phyloP scores from a whole-genome alignment of 2,113 vertebrate species.

The Struthio camelus region DNA sequence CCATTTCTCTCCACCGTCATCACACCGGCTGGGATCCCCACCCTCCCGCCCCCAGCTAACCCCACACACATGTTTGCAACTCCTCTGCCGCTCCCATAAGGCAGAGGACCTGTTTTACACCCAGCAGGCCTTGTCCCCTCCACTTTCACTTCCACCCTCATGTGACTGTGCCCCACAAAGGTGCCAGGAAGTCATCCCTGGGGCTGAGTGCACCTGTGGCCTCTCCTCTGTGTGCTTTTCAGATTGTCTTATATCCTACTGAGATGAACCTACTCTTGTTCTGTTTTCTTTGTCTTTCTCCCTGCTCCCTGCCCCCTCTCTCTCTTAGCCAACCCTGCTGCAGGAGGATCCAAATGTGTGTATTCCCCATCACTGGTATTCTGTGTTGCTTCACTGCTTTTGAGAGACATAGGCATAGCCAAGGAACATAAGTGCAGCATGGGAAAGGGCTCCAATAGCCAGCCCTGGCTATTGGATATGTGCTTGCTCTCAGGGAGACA shows the following conservation, averaged over 20 bases:
- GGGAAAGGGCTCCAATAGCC: neutral
- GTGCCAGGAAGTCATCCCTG: neutral
- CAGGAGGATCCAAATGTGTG: constrained; percentile 85
- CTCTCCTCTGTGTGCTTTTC: neutral
- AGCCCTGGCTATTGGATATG: neutral
- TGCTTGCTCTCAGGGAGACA: neutral
- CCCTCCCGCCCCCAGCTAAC: neutral
- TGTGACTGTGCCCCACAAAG: neutral
- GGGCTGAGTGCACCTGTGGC: neutral
- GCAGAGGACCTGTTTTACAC: neutral
- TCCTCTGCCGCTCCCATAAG: neutral
- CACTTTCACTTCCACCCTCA: neutral
- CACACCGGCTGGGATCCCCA: neutral
- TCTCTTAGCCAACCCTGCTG: constrained; percentile 78
- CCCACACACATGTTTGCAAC: accelerated
- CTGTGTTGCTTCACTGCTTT: constrained; percentile 66
- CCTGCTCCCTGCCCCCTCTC: constrained; percentile 49
- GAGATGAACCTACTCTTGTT: constrained; percentile 72
- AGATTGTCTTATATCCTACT: neutral
- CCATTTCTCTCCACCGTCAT: no score
- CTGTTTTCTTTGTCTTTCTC: constrained; percentile 75
- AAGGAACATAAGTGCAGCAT: constrained; percentile 45
- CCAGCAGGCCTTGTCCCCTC: neutral
- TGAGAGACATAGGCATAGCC: constrained; percentile 9
- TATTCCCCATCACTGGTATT: constrained; percentile 76